Evolutionary conservation across 2,888 invertebrate genomes (phyloP).

Genomic region (Norana najaformis): DNA sequence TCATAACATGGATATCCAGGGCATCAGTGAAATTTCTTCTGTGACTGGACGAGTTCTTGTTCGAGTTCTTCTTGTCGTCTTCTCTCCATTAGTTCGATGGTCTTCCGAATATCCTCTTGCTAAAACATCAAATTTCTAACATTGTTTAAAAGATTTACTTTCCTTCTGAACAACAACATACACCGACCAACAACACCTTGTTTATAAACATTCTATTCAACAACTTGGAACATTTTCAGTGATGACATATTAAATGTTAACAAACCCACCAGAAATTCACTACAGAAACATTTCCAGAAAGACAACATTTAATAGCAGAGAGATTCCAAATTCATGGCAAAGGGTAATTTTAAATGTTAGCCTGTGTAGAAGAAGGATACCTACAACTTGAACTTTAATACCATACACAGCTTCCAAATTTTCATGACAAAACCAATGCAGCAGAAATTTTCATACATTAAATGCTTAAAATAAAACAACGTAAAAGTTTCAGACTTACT

Average conservation of each 20-base stretch:
- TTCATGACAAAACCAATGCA: not conserved
- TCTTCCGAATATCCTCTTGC: conserved; percentile 36
- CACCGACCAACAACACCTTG: too few relatives aligned
- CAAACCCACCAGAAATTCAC: not conserved
- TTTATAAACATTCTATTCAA: not conserved
- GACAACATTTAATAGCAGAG: not conserved
- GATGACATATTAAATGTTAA: not conserved
- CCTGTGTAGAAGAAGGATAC: not conserved
- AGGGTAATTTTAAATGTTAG: not conserved
- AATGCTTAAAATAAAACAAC: not conserved
- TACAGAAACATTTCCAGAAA: not conserved
- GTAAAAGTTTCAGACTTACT: not conserved
- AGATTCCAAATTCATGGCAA: not conserved
- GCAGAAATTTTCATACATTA: not conserved
- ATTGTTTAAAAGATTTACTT: not conserved
- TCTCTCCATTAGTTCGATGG: conserved; percentile 37
- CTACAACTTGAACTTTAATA: not conserved
- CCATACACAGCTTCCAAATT: not conserved
- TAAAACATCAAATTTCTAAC: conserved; percentile 27
- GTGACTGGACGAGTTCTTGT: conserved; percentile 30
- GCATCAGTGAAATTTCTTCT: not conserved
- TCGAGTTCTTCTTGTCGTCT: conserved; percentile 38
- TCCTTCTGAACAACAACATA: too few relatives aligned
- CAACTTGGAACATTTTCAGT: too few relatives aligned
- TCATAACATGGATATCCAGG: not conserved